Base-by-base conservation (phyloP, 2,797 vertebrate genomes). In the Distichodus sexfasciatus region DNA sequence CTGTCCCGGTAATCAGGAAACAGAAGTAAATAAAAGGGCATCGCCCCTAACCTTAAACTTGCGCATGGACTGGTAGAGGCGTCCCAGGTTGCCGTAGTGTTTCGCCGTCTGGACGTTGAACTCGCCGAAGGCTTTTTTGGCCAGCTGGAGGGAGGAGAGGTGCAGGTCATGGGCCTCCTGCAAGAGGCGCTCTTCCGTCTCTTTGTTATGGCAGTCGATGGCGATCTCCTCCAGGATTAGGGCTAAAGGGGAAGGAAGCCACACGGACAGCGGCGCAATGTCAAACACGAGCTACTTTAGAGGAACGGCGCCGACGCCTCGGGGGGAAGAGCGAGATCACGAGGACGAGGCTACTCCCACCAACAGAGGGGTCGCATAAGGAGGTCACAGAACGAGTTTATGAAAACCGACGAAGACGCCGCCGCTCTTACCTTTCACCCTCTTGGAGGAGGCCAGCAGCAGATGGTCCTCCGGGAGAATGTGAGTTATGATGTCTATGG, bases 401-500 rank as follows among this genome's bases (percentile, higher is more conserved):
- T 21, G 41, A 66, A 63, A 54, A 40, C 14, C 38, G 58, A 55
- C 15, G 15, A 12, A 50, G 35, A 29, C 40, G 19, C 14, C 46
- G 19, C 14, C 46, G 19, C 19, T 8, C 61, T 74, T 87, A 99
- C 97, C 97, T 97, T 99, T 99, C 85, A 99, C 97, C 87, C 97
- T 93, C 89, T 99, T 99, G 26, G 97, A 99, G 31, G 97, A 99
- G 55, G 97, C 97, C 86, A 99, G 88, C 77, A 99, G 90, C 80
- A 99, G 94, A 89, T 99, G 97, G 80, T 99, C 97, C 90, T 99
- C 97, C 71, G 97, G 97, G 81, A 99, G 94, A 88, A 99, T 99
- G 85, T 99, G 97, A 85, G 96, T 99, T 83, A 99, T 99, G 89
- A 99, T 99, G 87, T 97, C 97, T 91, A 99, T 99, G 89, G 97